phyloP scores from a whole-genome alignment of 64 coral and sea anemone genomes.

The Hydrozoanthus tunicans region DNA sequence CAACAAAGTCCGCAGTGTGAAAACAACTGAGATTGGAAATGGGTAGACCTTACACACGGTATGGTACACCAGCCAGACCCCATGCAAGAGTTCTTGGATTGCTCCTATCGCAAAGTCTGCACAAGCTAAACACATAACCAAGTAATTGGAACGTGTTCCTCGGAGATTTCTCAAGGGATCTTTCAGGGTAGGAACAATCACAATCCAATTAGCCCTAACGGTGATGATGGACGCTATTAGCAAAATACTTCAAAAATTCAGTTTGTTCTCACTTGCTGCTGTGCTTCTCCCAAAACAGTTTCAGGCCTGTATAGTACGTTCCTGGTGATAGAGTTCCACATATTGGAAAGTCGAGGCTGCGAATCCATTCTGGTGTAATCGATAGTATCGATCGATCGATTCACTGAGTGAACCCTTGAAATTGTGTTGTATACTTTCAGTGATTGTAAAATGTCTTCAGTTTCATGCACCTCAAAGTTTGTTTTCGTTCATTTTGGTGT shows the following conservation, averaged over 20 bases:
- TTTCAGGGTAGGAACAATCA: not conserved
- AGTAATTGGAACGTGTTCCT: not conserved
- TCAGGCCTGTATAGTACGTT: not conserved
- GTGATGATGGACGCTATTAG: not conserved
- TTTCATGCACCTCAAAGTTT: no score
- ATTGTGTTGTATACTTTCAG: not conserved
- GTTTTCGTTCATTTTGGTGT: no score
- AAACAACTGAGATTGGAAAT: not conserved
- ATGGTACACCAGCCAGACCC: not conserved
- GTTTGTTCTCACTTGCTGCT: not conserved
- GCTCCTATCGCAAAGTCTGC: constrained; percentile 24
- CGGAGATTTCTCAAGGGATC: constrained; percentile 24
- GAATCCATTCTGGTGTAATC: not conserved
- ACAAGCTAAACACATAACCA: constrained; percentile 41
- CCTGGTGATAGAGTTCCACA: constrained; percentile 13
- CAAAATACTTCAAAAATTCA: not conserved
- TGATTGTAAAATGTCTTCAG: not conserved
- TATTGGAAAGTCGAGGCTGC: not conserved
- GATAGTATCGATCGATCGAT: not conserved
- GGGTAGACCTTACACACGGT: not conserved
- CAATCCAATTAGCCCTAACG: not conserved
- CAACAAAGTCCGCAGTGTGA: constrained; percentile 1
- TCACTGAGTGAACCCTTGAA: not conserved
- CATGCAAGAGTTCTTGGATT: constrained; percentile 30
- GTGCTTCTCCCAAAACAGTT: not conserved